Evolutionary conservation across 92 coral and sea anemone species (phyloP), one percentile per base, ranked within the genome.

Genomic region (Zoanthus solanderi): DNA sequence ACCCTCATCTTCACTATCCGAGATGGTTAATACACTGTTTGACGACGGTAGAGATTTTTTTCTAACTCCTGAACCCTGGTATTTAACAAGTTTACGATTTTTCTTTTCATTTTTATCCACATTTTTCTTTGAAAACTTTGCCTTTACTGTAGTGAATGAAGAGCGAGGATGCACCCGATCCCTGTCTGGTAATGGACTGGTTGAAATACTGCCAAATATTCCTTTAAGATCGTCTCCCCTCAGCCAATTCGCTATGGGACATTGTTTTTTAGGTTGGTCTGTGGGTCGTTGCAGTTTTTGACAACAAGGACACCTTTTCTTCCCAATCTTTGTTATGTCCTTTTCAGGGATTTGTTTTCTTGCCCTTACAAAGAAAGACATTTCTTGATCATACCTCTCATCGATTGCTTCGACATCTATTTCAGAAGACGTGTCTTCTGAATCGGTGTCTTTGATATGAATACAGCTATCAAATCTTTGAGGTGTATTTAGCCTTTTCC

Each of bases 321-420:
- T 65, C 23, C 30, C 85, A 81, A n/a, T 52, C 9, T 83, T 91
- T 23, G 93, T 87, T 29, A 83, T 87, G 13, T 87, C 89, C 5
- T 91, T 81, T 10, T 23, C 57, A 53, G 58, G 13, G 9, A 63
- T 15, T 66, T 23, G 75, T 66, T 1, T 13, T 23, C 23, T 80
- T 63, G 60, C 72, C 10, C 61, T 60, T 61, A 15, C 53, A 11
- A 42, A 0, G 31, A 30, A 56, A 4, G 61, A 75, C 32, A 50
- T 47, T 45, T 79, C 9, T 23, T 28, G 45, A 4, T 13, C 9
- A 32, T 63, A 61, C 18, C 73, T 65, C 12, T 63, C 57, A 18
- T 23, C 10, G 42, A 65, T 56, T 44, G 15, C 73, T 17, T 81
- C 85, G 66, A 46, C 74, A 45, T 75, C 71, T 15, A 60, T 60